These are phyloP conservation scores for Microctonus hyperodae DNA, from an alignment of 2,888 invertebrate genomes.

Conservation along the genomic window DNA sequence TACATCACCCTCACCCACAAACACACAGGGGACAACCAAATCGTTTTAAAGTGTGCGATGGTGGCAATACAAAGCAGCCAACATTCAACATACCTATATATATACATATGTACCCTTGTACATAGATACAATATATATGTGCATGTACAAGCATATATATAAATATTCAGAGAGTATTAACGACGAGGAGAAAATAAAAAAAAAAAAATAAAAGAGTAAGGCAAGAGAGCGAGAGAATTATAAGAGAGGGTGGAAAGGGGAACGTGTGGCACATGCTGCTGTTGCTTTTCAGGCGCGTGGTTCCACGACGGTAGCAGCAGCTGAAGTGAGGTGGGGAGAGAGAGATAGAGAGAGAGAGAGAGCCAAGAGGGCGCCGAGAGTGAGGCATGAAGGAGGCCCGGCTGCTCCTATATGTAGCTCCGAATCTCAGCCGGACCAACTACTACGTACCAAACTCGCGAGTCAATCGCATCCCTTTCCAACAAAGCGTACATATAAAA, in stretches of 20 bases:
- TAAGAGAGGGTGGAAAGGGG: constrained; percentile 17
- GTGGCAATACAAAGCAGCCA: constrained; percentile 21
- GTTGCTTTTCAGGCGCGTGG: constrained; percentile 38
- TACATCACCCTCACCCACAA: neutral
- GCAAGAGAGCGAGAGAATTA: constrained; percentile 18
- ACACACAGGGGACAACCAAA: neutral
- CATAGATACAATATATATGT: neutral
- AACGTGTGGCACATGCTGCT: constrained; percentile 39
- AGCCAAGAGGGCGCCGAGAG: constrained; percentile 1
- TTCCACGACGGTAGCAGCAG: constrained; percentile 35
- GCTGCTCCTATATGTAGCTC: constrained; percentile 62
- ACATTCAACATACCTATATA: too few species aligned
- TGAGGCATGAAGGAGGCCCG: constrained; percentile 53
- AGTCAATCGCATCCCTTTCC: constrained; percentile 46
- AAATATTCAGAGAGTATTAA: constrained; percentile 6
- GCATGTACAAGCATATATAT: neutral
- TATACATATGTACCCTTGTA: constrained; percentile 3
- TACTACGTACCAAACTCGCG: constrained; percentile 59
- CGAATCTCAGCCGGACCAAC: constrained; percentile 59
- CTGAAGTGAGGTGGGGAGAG: constrained; percentile 38
- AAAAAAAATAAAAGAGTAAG: constrained; percentile 21
- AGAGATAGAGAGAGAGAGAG: constrained; percentile 34
- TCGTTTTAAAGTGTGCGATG: constrained; percentile 3
- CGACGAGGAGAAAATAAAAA: neutral
- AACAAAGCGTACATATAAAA: neutral